These are phyloP conservation scores for Porites rus DNA, from an alignment of 92 coral and sea anemone genomes.

Conservation along the genomic window DNA sequence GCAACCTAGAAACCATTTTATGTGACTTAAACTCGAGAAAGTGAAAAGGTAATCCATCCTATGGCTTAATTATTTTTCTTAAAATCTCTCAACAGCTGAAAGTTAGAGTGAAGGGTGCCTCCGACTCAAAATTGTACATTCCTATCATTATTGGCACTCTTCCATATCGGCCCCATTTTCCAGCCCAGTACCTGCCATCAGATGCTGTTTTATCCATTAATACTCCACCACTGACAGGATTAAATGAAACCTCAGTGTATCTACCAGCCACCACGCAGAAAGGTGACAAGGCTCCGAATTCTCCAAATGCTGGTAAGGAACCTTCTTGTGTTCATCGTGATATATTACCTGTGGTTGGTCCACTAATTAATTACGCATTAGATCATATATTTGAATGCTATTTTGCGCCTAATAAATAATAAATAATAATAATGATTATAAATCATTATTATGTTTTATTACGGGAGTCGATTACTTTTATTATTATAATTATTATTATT, in stretches of 20 bases:
- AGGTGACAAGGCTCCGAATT: not conserved
- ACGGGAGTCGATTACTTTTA: too few species aligned
- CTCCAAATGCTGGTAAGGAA: constrained; percentile 26
- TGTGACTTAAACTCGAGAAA: too few species aligned
- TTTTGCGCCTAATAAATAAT: too few species aligned
- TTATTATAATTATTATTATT: too few species aligned
- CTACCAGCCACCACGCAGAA: constrained; percentile 6
- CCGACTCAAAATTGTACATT: constrained; percentile 50
- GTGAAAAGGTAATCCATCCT: too few species aligned
- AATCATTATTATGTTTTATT: too few species aligned
- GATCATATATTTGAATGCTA: too few species aligned
- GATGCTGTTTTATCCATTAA: constrained; percentile 48
- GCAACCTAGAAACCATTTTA: too few species aligned
- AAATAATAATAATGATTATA: too few species aligned
- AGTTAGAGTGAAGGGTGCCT: constrained; percentile 56
- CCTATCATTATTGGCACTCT: constrained; percentile 92
- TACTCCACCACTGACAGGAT: constrained; percentile 25
- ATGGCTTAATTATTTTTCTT: not conserved
- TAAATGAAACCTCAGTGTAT: not conserved
- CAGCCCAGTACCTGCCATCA: constrained; percentile 44
- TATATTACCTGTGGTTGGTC: too few species aligned
- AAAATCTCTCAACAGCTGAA: constrained; percentile 35
- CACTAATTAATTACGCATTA: too few species aligned
- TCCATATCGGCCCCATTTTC: constrained; percentile 76
- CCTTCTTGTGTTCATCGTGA: not conserved